Percentiles rank a stretch among this genome's conserved stretches.
Evolutionary conservation across 1,140 invertebrate species (phyloP).

Genomic region (Neuroterus valhalla): DNA sequence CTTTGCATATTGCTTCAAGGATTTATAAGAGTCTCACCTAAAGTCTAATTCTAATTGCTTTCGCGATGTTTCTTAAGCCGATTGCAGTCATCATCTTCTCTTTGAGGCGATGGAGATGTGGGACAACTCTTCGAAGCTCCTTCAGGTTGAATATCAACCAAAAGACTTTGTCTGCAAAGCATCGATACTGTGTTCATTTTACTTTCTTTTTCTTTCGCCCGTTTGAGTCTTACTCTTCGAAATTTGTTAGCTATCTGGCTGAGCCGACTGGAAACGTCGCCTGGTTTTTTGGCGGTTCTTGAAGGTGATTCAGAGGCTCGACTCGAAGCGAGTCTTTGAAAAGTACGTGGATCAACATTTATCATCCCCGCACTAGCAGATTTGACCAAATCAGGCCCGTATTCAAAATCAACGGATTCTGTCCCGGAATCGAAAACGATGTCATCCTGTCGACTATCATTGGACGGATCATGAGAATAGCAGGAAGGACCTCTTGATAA

Average conservation of each 20-base stretch:
- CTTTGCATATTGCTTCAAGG: no score
- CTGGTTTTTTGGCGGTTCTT: slow-evolving; percentile 37
- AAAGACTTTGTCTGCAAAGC: slow-evolving; percentile 81
- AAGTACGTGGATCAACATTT: slow-evolving; percentile 78
- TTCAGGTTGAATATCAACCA: slow-evolving; percentile 75
- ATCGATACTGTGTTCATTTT: slow-evolving; percentile 78
- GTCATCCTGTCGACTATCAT: not conserved
- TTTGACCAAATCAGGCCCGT: slow-evolving; percentile 74
- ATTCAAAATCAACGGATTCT: slow-evolving; percentile 31
- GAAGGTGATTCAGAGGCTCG: slow-evolving; percentile 67
- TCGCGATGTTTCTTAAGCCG: slow-evolving; percentile 38
- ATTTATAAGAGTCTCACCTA: no score
- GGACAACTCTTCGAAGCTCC: slow-evolving; percentile 46
- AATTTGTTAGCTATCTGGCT: slow-evolving; percentile 80
- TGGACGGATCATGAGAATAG: slow-evolving; percentile 39
- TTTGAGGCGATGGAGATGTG: slow-evolving; percentile 39
- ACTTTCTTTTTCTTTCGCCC: slow-evolving; percentile 67
- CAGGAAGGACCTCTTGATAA: slow-evolving; percentile 54
- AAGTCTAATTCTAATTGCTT: slow-evolving; percentile 29
- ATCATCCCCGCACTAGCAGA: slow-evolving; percentile 85
- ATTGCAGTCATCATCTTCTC: slow-evolving; percentile 38
- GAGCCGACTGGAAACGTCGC: slow-evolving; percentile 43
- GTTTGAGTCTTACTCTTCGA: slow-evolving; percentile 74
- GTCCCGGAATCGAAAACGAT: not conserved
- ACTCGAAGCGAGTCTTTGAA: slow-evolving; percentile 70